Conservation (phyloP, 2,797 vertebrate genomes). For the Sebastes steindachneri region DNA sequence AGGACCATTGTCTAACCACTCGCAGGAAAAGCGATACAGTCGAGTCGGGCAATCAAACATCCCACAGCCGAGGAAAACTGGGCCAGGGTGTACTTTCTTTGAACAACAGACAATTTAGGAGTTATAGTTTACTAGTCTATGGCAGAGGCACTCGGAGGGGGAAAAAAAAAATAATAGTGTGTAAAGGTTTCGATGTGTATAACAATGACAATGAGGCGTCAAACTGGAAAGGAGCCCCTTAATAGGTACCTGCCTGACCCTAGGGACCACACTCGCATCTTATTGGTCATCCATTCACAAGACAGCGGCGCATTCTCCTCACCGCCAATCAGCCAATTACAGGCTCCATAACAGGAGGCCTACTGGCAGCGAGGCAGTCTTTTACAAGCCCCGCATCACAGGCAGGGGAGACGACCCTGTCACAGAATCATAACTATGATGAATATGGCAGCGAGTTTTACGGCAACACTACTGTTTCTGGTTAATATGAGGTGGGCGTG, state of each 20-base stretch:
- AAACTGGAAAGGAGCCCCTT: slow-evolving; percentile 69
- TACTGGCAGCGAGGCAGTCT: slow-evolving; percentile 68
- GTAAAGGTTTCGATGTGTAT: slow-evolving; percentile 62
- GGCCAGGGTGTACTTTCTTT: slow-evolving; percentile 67
- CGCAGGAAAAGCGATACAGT: slow-evolving; percentile 46
- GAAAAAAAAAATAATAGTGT: slow-evolving; percentile 18
- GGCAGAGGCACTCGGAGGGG: slow-evolving; percentile 20
- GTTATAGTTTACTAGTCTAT: slow-evolving; percentile 59
- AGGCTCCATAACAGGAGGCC: slow-evolving; percentile 75
- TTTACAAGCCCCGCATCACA: slow-evolving; percentile 75
- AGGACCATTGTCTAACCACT: slow-evolving; percentile 65
- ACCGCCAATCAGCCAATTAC: slow-evolving; percentile 85
- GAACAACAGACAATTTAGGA: slow-evolving; percentile 71
- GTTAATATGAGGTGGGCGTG: slow-evolving; percentile 66
- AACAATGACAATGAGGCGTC: slow-evolving; percentile 70
- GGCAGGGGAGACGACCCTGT: slow-evolving; percentile 74
- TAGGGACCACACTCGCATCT: slow-evolving; percentile 68
- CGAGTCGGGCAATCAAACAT: slow-evolving; percentile 53
- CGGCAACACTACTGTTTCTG: slow-evolving; percentile 58
- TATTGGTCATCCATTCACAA: slow-evolving; percentile 83
- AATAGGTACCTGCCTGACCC: slow-evolving; percentile 77
- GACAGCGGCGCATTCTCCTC: slow-evolving; percentile 77
- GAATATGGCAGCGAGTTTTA: slow-evolving; percentile 76
- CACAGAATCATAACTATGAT: slow-evolving; percentile 85
- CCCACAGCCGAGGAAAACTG: slow-evolving; percentile 56